phyloP scores from a whole-genome alignment of 2,888 invertebrate species.

The Deilephila porcellus region DNA sequence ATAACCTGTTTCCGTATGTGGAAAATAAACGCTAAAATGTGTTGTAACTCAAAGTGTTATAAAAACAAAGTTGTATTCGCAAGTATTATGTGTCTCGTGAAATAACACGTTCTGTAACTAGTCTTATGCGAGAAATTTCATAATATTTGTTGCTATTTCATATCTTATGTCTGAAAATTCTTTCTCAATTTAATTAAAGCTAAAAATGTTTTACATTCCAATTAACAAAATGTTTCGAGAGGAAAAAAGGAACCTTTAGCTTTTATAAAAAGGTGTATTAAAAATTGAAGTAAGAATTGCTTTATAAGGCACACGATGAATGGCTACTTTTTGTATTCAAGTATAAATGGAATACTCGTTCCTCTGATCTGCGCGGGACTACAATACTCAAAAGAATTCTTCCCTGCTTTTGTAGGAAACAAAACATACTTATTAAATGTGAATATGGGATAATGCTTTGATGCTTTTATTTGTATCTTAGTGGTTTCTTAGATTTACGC shows the following conservation, averaged over 20 bases:
- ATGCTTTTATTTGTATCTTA: no score
- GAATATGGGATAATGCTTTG: not conserved
- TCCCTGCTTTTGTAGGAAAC: not conserved
- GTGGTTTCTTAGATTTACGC: no score
- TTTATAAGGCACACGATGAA: conserved; percentile 1
- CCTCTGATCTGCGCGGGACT: not conserved
- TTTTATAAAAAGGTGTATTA: not conserved
- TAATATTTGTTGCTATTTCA: conserved; percentile 13
- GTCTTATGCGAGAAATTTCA: conserved; percentile 5
- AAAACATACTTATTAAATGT: not conserved
- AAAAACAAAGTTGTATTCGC: conserved; percentile 6
- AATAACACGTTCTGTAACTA: conserved; percentile 5
- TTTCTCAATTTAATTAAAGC: not conserved
- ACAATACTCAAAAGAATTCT: not conserved
- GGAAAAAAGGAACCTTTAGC: not conserved
- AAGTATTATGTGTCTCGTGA: conserved; percentile 1
- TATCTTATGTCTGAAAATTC: not conserved
- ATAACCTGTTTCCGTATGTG: not conserved
- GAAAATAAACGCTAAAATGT: conserved; percentile 13
- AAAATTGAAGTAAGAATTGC: not conserved
- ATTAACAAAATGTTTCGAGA: not conserved
- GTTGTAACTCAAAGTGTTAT: conserved; percentile 3
- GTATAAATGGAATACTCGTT: conserved; percentile 3
- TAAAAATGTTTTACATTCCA: not conserved
- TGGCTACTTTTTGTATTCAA: not conserved